phyloP scores from a whole-genome alignment of 2,797 vertebrate species.

The Sebastes cheni region DNA sequence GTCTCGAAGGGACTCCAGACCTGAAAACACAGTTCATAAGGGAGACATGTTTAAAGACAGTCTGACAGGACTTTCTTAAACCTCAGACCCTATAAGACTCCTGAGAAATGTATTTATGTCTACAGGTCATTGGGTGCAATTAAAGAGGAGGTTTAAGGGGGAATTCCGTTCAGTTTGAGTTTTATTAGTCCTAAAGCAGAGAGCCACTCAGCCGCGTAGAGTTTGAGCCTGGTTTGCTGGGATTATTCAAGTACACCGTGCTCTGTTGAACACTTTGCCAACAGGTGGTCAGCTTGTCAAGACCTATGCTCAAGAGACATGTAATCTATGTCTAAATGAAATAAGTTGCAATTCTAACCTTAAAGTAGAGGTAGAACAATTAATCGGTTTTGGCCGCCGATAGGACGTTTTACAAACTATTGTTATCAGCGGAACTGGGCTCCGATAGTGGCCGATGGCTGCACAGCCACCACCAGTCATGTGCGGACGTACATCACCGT shows the following conservation, averaged over 20 bases:
- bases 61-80: background rate
- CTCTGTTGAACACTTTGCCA: background rate
- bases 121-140: background rate
- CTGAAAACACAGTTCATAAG: conserved; percentile 66
- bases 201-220: background rate
- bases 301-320: background rate
- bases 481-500: too few species aligned
- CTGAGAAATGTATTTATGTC: background rate
- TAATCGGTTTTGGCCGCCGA: too few species aligned
- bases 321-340: background rate
- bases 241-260: background rate
- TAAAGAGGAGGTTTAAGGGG: background rate
- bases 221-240: background rate
- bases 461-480: too few species aligned
- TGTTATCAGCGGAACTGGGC: too few species aligned
- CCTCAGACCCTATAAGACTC: background rate
- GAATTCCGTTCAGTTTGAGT: background rate
- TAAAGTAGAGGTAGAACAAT: background rate
- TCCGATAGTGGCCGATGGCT: too few species aligned
- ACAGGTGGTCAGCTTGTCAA: background rate
- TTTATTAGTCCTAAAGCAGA: background rate
- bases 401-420: too few species aligned
- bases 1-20: conserved; percentile 94
- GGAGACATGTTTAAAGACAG: background rate
- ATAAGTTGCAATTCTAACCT: conserved; percentile 4